phyloP scores from a whole-genome alignment of 1,140 invertebrate species.

The Trichoplusia ni region DNA sequence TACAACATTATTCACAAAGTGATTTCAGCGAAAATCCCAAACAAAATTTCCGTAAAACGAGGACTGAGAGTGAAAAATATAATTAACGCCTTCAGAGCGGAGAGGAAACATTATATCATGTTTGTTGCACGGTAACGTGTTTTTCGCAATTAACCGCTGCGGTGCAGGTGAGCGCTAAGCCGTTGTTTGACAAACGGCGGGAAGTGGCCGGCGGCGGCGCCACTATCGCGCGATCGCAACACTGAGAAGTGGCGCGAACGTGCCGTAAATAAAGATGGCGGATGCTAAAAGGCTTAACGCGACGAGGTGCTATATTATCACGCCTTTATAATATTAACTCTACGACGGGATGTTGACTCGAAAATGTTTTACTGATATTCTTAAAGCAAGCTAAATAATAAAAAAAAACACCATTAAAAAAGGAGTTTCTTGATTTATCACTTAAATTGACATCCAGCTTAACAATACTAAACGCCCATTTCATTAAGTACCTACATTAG shows the following conservation, averaged over 20 bases:
- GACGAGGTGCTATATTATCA: slow-evolving; percentile 57
- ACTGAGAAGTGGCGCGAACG: slow-evolving; percentile 57
- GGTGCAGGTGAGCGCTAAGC: slow-evolving; percentile 60
- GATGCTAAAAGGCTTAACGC: slow-evolving; percentile 50
- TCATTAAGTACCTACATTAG: neutral
- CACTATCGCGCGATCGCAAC: slow-evolving; percentile 54
- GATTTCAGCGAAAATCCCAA: slow-evolving; percentile 5
- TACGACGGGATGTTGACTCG: too few species aligned
- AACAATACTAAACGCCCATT: slow-evolving; percentile 2
- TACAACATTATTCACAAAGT: neutral
- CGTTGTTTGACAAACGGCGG: slow-evolving; percentile 67
- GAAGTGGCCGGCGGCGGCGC: slow-evolving; percentile 52
- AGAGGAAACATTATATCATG: slow-evolving; percentile 73
- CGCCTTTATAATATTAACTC: slow-evolving; percentile 31
- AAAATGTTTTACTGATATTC: neutral
- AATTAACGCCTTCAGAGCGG: slow-evolving; percentile 43
- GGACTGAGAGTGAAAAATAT: slow-evolving; percentile 37
- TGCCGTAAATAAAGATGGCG: slow-evolving; percentile 70
- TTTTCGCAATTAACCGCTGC: slow-evolving; percentile 69
- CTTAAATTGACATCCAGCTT: too few species aligned
- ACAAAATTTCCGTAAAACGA: neutral
- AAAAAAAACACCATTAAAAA: neutral
- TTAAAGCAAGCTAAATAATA: too few species aligned
- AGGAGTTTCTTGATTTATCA: too few species aligned
- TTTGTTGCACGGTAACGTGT: slow-evolving; percentile 58